Evolutionary conservation across 2,113 vertebrate genomes (phyloP).

Genomic region (Lepus timidus): DNA sequence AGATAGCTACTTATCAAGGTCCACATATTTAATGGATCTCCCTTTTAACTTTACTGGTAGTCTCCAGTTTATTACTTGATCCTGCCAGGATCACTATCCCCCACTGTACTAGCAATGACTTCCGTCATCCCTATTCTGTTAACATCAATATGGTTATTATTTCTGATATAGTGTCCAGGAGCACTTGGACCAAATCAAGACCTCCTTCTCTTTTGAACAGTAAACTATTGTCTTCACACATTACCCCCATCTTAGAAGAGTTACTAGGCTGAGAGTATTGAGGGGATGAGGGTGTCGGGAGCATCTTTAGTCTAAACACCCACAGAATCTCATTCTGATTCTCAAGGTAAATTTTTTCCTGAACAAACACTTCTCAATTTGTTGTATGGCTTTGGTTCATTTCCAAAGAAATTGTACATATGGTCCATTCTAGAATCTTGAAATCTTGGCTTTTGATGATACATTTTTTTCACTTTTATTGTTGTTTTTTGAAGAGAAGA

Average conservation of each 20-base stretch:
- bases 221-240: background rate
- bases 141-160: background rate
- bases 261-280: background rate
- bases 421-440: background rate
- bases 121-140: background rate
- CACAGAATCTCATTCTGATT: background rate
- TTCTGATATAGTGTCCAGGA: background rate
- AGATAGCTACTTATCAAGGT: background rate
- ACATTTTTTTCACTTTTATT: background rate
- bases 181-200: background rate
- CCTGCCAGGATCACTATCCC: background rate
- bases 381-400: background rate
- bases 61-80: background rate
- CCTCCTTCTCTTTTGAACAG: background rate
- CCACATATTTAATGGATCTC: background rate
- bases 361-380: background rate
- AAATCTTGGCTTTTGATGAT: background rate
- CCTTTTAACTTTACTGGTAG: background rate
- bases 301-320: background rate
- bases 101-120: background rate
- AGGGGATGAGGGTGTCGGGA: fast-evolving
- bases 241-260: background rate
- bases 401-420: background rate
- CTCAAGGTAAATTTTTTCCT: background rate
- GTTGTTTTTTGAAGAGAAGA: background rate